Conservation (phyloP, 1,140 invertebrate genomes). For the Aethina tumida region DNA sequence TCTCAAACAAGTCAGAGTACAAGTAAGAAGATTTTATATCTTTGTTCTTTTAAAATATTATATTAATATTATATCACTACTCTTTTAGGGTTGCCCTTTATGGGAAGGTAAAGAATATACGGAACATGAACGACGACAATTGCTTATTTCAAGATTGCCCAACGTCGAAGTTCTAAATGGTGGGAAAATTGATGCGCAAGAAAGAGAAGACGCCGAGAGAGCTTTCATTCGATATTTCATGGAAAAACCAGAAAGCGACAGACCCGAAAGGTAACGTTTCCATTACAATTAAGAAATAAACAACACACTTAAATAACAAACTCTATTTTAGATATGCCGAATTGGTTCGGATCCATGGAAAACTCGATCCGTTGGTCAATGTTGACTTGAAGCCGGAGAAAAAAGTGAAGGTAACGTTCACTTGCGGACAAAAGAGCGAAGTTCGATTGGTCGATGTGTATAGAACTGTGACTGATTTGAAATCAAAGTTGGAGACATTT, state of each 20-base stretch:
- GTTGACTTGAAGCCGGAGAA: constrained; percentile 78
- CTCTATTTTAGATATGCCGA: constrained; percentile 63
- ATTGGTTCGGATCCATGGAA: constrained; percentile 70
- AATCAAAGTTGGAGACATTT: constrained; percentile 66
- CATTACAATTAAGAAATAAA: no score
- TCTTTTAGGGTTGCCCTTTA: constrained; percentile 47
- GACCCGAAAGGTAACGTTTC: constrained; percentile 54
- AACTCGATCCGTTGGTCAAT: constrained; percentile 76
- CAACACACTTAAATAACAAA: no score
- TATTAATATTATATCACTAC: not conserved
- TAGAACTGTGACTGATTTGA: constrained; percentile 67
- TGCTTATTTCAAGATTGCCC: constrained; percentile 78
- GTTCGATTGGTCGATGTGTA: constrained; percentile 66
- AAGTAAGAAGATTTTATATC: no score
- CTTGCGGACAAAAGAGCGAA: constrained; percentile 64
- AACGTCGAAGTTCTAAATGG: constrained; percentile 79
- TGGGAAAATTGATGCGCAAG: constrained; percentile 68
- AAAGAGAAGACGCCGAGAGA: constrained; percentile 84
- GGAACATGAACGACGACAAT: constrained; percentile 74
- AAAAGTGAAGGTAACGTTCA: constrained; percentile 73
- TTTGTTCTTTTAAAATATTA: no score
- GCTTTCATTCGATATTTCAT: constrained; percentile 88
- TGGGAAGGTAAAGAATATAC: constrained; percentile 70
- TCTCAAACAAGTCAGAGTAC: constrained; percentile 72
- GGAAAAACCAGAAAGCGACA: constrained; percentile 70